These are phyloP conservation scores for Helicorthomorpha holstii DNA, from an alignment of 1,140 invertebrate genomes.

Conservation along the genomic window DNA sequence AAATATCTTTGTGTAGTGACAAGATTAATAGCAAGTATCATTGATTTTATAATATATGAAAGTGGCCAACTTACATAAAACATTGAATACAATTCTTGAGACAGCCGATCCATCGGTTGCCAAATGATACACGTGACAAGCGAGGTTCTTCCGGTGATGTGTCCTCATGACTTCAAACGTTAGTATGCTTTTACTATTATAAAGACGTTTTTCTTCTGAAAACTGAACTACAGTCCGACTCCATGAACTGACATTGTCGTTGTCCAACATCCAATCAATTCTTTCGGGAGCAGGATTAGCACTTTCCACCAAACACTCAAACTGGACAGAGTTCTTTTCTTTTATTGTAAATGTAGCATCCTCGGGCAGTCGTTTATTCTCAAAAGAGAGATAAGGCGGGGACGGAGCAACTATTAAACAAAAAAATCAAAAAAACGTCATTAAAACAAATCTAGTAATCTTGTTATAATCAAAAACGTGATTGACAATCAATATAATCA, in stretches of 20 bases:
- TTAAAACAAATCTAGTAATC: no score
- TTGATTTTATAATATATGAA: no score
- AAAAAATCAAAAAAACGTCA: background rate
- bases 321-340: constrained; percentile 32
- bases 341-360: constrained; percentile 17
- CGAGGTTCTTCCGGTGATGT: constrained; percentile 54
- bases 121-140: constrained; percentile 51
- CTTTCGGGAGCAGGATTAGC: constrained; percentile 52
- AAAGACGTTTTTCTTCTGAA: constrained; percentile 19
- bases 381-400: constrained; percentile 13
- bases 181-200: constrained; percentile 44
- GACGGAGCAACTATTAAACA: background rate
- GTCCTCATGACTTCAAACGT: constrained; percentile 45
- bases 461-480: no score
- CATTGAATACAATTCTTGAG: constrained; percentile 7
- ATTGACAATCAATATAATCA: no score
- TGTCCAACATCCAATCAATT: constrained; percentile 20
- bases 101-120: constrained; percentile 44
- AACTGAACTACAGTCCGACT: constrained; percentile 18
- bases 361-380: constrained; percentile 15
- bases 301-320: constrained; percentile 65
- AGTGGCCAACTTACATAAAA: constrained; percentile 7
- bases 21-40: no score
- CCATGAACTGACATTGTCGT: constrained; percentile 17
- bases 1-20: no score